phyloP scores from a whole-genome alignment of 2,113 vertebrate species.

The Nannobrachium achirus region DNA sequence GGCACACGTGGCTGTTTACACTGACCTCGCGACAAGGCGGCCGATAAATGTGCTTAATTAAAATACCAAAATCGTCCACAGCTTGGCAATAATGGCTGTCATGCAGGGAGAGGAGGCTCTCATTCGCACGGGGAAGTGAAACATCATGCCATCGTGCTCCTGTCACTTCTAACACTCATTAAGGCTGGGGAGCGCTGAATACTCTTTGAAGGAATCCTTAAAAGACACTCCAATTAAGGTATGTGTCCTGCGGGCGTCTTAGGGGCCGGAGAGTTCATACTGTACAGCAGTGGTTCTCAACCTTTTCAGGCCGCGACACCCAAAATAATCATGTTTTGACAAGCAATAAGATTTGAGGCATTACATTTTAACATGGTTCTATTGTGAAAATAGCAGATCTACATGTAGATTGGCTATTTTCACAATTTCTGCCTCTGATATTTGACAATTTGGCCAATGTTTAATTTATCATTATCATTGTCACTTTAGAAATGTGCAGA shows the following conservation, averaged over 20 bases:
- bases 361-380: too few relatives aligned
- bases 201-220: slow-evolving; percentile 77
- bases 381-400: too few relatives aligned
- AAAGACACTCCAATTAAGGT: slow-evolving; percentile 78
- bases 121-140: slow-evolving; percentile 72
- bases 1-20: too few relatives aligned
- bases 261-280: slow-evolving; percentile 52
- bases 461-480: too few relatives aligned
- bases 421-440: too few relatives aligned
- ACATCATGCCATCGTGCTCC: slow-evolving; percentile 74
- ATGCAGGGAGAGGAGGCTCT: slow-evolving; percentile 68
- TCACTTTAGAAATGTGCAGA: too few relatives aligned
- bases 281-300: slow-evolving; percentile 31
- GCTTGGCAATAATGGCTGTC: slow-evolving; percentile 77
- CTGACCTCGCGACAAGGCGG: slow-evolving; percentile 68
- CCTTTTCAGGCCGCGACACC: too few relatives aligned
- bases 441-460: too few relatives aligned
- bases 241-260: slow-evolving; percentile 71
- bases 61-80: slow-evolving; percentile 76
- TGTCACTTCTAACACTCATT: slow-evolving; percentile 78
- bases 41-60: slow-evolving; percentile 80
- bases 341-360: too few relatives aligned
- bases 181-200: slow-evolving; percentile 65
- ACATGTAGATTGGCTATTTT: too few relatives aligned
- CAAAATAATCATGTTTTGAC: too few relatives aligned